Percentiles rank a stretch among this genome's conserved stretches.
These are phyloP conservation scores for Sphenodon punctatus DNA, from an alignment of 2,797 vertebrate species.

Conservation along the genomic window DNA sequence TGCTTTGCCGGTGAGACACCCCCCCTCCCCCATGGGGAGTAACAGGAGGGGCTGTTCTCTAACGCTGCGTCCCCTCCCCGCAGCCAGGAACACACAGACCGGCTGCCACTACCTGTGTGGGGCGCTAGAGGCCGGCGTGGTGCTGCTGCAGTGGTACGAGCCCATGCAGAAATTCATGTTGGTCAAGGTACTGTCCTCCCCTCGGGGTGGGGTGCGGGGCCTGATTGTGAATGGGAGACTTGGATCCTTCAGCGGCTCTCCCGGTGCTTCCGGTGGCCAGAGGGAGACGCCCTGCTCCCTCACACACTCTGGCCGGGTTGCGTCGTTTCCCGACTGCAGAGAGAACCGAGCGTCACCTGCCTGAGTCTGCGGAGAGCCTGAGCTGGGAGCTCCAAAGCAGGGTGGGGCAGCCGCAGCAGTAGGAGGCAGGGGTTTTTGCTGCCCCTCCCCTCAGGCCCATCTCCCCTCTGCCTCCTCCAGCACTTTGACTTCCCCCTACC, in stretches of 20 bases:
- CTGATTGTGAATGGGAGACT: no score
- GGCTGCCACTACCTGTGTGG: conserved; percentile 86
- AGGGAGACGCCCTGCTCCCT: no score
- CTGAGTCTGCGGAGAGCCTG: no score
- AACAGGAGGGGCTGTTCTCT: not conserved
- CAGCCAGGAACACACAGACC: conserved; percentile 72
- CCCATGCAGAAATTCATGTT: conserved; percentile 95
- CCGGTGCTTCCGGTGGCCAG: no score
- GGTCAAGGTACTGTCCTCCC: conserved; percentile 80
- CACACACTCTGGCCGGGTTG: no score
- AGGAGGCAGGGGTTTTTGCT: no score
- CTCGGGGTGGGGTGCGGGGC: not conserved
- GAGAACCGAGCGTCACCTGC: no score
- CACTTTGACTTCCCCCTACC: conserved; percentile 90
- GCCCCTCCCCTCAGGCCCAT: not conserved
- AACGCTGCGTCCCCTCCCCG: not conserved
- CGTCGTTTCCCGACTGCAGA: not conserved
- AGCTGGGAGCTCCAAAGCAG: no score
- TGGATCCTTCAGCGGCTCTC: no score
- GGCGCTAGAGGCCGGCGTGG: conserved; percentile 85
- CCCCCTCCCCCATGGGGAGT: no score
- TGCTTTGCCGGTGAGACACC: no score
- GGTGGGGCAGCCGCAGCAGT: no score
- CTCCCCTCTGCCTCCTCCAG: conserved; percentile 76
- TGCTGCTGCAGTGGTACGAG: conserved; percentile 92